Conservation (phyloP, 2,797 vertebrate species). For the Tapera naevia region DNA sequence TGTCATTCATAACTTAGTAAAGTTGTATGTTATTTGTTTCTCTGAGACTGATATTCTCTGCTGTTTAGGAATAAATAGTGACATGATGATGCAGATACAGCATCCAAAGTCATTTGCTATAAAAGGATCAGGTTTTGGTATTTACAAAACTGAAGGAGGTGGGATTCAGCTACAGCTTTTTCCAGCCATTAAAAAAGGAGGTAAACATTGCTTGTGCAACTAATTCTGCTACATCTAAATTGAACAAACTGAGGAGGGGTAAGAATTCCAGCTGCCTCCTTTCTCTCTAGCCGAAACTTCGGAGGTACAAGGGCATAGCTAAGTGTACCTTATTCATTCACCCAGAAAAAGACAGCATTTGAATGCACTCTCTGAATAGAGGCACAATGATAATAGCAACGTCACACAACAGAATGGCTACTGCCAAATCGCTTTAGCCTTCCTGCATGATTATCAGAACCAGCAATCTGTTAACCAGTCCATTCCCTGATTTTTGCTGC, state of each 20-base stretch:
- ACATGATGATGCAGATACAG: not conserved
- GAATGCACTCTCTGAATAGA: conserved; percentile 41
- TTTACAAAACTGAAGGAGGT: not conserved
- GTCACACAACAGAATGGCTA: conserved; percentile 38
- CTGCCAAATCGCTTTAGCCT: conserved; percentile 36
- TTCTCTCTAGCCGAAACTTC: conserved; percentile 16
- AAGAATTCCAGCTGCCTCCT: conserved; percentile 9
- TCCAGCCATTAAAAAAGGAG: not conserved
- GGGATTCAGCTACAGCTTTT: not conserved
- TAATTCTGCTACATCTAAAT: not conserved
- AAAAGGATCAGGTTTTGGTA: not conserved
- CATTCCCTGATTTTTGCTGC: conserved; percentile 7
- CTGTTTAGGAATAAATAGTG: not conserved
- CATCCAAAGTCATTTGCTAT: not conserved
- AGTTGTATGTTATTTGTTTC: not conserved
- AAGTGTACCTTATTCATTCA: conserved; percentile 36
- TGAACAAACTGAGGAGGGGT: not conserved
- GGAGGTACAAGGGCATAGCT: not conserved
- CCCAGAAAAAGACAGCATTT: conserved; percentile 49
- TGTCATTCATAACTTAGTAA: not conserved
- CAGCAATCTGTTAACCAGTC: conserved; percentile 36
- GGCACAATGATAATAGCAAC: not conserved
- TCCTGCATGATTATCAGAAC: not conserved
- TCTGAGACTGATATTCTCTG: not conserved
- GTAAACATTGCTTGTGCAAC: not conserved